Evolutionary conservation across 2,113 vertebrate genomes (phyloP).

Genomic region (Caloenas nicobarica): DNA sequence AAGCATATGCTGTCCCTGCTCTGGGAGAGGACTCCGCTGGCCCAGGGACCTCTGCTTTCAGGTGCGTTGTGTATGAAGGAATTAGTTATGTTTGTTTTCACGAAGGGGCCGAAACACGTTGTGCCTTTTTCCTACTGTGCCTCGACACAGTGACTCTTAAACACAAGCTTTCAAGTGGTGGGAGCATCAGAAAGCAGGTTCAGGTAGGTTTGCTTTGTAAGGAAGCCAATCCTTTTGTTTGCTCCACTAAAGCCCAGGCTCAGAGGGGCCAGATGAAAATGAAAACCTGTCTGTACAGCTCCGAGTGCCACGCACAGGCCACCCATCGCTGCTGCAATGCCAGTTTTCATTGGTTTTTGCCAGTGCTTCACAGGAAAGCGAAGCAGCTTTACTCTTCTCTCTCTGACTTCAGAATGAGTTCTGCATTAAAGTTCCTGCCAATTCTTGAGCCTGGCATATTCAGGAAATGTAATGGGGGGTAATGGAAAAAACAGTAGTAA

Average conservation of each 20-base stretch:
- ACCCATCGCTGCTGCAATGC: too few relatives aligned
- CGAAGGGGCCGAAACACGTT: accelerated
- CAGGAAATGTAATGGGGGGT: neutral
- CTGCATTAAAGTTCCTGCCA: neutral
- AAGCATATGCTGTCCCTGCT: neutral
- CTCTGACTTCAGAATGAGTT: neutral
- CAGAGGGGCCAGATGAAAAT: neutral
- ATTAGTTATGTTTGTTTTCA: neutral
- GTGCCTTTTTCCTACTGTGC: neutral
- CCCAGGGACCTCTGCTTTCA: neutral
- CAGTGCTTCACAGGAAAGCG: neutral
- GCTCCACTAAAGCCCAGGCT: neutral
- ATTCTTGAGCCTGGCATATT: neutral
- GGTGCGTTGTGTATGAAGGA: neutral
- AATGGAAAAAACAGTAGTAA: neutral
- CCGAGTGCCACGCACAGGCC: neutral
- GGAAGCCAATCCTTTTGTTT: neutral
- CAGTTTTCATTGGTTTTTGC: neutral
- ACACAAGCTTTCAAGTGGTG: accelerated
- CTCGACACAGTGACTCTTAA: neutral
- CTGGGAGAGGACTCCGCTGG: neutral
- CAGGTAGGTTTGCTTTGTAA: neutral
- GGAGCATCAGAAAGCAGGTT: neutral
- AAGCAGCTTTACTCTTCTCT: neutral
- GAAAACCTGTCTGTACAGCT: neutral